Conservation (phyloP, 2,113 vertebrate genomes). For the Antigone vipio region DNA sequence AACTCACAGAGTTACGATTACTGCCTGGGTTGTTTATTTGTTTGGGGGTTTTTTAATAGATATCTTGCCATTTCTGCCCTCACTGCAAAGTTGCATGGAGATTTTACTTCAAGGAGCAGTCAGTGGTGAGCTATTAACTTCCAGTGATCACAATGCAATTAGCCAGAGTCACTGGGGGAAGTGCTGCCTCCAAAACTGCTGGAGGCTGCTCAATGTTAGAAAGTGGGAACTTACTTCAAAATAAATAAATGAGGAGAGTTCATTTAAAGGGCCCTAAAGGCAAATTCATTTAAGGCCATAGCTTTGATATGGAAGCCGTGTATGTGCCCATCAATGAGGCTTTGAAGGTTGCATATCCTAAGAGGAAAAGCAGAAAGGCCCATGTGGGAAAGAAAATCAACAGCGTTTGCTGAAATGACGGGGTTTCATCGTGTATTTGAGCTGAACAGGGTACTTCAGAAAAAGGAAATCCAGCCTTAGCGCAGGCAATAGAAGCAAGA, state of each 20-base stretch:
- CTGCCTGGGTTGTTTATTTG: neutral
- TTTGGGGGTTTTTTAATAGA: neutral
- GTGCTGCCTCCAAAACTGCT: neutral
- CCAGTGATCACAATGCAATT: neutral
- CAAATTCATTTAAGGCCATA: neutral
- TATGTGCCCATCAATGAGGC: neutral
- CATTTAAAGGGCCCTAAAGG: constrained; percentile 32
- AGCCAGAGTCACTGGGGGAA: neutral
- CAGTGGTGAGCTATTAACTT: neutral
- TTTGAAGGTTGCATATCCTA: constrained; percentile 5
- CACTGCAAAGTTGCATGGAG: neutral
- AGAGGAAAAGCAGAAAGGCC: constrained; percentile 36
- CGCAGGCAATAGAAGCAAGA: neutral
- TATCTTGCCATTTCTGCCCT: neutral
- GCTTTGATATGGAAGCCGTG: neutral
- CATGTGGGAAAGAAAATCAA: constrained; percentile 34
- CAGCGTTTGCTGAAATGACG: neutral
- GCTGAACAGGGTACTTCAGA: neutral
- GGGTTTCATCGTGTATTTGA: neutral
- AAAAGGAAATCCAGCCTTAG: constrained; percentile 46
- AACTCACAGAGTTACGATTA: neutral
- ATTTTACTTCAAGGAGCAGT: neutral
- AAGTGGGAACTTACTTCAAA: neutral
- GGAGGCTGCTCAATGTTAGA: constrained; percentile 22
- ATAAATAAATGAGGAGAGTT: constrained; percentile 43